These are phyloP conservation scores for Pharmacophagus antenor DNA, from an alignment of 2,888 invertebrate species.

Conservation along the genomic window DNA sequence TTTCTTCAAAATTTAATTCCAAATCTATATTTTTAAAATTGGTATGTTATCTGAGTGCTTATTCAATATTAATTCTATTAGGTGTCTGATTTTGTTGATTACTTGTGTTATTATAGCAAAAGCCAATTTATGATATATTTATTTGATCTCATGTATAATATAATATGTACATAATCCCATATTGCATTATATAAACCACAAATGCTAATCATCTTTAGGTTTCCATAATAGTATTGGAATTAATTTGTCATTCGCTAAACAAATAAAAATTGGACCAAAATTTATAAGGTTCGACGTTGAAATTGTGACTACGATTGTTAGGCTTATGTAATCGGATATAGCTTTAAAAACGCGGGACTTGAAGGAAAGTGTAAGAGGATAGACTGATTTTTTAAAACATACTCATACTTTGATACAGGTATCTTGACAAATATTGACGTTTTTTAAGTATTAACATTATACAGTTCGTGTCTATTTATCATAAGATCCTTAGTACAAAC, in stretches of 20 bases:
- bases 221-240: conserved; percentile 21
- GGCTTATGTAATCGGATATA: conserved; percentile 62
- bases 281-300: conserved; percentile 52
- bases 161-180: conserved; percentile 59
- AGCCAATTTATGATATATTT: conserved; percentile 52
- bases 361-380: conserved; percentile 61
- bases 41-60: conserved; percentile 19
- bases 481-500: conserved; percentile 27
- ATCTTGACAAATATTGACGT: conserved; percentile 57
- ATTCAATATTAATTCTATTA: conserved; percentile 43
- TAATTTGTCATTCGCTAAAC: conserved; percentile 28
- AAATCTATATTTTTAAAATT: conserved; percentile 26
- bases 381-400: conserved; percentile 74
- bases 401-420: conserved; percentile 75
- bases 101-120: conserved; percentile 51
- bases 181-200: conserved; percentile 43
- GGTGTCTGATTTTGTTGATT: conserved; percentile 46
- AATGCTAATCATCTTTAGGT: conserved; percentile 45
- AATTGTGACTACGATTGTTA: conserved; percentile 50
- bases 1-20: conserved; percentile 37
- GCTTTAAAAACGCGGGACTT: conserved; percentile 72
- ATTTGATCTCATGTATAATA: conserved; percentile 75
- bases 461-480: conserved; percentile 25
- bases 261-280: conserved; percentile 62
- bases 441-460: conserved; percentile 20